phyloP scores from a whole-genome alignment of 2,797 vertebrate species.

The Falco naumanni region DNA sequence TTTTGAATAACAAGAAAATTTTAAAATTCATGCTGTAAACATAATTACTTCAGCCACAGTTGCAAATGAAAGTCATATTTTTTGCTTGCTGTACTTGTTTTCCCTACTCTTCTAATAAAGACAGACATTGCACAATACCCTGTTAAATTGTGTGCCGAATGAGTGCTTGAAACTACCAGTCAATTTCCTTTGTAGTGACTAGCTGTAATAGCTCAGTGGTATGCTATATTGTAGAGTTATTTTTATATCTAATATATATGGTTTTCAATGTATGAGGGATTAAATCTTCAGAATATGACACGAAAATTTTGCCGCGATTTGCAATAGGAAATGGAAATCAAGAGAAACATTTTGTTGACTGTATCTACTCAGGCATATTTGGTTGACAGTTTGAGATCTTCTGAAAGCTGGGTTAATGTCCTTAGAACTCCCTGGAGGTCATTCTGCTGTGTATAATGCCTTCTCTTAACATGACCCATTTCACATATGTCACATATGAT shows the following conservation, averaged over 20 bases:
- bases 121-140: not conserved
- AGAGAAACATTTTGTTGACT: not conserved
- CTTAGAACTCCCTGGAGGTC: not conserved
- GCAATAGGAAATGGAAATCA: not conserved
- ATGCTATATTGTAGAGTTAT: not conserved
- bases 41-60: constrained; percentile 52
- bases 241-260: not conserved
- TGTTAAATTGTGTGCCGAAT: constrained; percentile 15
- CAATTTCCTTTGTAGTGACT: not conserved
- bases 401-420: not conserved
- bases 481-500: not conserved
- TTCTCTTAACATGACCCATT: not conserved
- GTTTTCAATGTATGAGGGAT: not conserved
- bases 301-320: not conserved
- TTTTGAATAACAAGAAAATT: constrained; percentile 71
- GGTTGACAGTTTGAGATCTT: not conserved
- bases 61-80: constrained; percentile 63
- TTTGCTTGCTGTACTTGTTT: constrained; percentile 39
- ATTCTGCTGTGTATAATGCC: not conserved
- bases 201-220: not conserved
- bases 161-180: not conserved
- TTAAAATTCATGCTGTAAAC: constrained; percentile 58
- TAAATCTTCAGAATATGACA: not conserved
- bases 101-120: constrained; percentile 14
- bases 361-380: not conserved